A percentile compares a stretch with the other conserved stretches of the same genome.
Conservation (phyloP, 2,797 vertebrate genomes). For the Melanotaenia parkinsoni region DNA sequence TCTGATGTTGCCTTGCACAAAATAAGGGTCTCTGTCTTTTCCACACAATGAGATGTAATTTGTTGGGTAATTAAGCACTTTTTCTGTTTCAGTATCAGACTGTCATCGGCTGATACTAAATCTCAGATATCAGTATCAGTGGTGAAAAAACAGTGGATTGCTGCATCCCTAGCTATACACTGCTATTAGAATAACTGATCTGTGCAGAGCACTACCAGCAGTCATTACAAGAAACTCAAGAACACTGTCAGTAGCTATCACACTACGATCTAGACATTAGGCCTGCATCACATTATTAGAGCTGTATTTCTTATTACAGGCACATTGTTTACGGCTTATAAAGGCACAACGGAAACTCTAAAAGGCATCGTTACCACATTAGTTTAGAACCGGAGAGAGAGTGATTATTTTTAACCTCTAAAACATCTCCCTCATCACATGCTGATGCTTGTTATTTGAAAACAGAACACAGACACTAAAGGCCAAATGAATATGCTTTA, state of each 20-base stretch:
- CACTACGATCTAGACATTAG: neutral
- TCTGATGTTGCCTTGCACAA: no score
- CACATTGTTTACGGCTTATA: neutral
- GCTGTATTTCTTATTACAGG: neutral
- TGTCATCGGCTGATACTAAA: no score
- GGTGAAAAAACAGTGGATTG: no score
- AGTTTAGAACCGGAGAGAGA: neutral
- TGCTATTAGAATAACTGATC: conserved; percentile 8
- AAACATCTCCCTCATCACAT: neutral
- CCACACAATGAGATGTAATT: no score
- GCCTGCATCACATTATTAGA: neutral
- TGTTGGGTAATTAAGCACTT: no score
- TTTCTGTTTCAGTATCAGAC: no score
- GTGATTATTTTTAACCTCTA: neutral
- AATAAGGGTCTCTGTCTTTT: no score
- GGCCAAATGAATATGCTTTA: no score
- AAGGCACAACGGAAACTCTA: neutral
- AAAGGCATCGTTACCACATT: neutral
- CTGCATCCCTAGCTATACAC: no score
- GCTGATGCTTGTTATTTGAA: no score
- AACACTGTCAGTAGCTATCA: neutral
- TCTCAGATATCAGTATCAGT: no score
- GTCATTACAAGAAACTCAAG: neutral
- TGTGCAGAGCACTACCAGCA: neutral
- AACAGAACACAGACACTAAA: no score